Percentiles rank a stretch among this genome's conserved stretches.
Conservation (phyloP, 2,888 invertebrate species). For the Tetranychus piercei region DNA sequence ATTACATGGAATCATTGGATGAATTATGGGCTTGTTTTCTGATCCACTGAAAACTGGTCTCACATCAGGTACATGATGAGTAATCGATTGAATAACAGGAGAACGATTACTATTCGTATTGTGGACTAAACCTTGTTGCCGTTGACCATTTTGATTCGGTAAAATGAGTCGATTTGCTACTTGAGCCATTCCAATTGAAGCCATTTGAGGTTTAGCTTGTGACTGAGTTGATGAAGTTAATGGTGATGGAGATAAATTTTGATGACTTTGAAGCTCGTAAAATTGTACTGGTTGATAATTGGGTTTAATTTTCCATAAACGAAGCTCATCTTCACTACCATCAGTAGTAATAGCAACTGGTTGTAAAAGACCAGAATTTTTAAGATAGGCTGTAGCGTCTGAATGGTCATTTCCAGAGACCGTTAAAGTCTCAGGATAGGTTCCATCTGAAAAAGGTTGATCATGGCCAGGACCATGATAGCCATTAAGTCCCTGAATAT, state of each 20-base stretch:
- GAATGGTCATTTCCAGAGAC: background rate
- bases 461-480: constrained; percentile 2
- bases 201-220: background rate
- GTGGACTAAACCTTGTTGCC: background rate
- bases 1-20: background rate
- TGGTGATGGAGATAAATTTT: background rate
- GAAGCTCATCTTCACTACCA: background rate
- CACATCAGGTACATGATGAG: background rate
- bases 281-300: background rate
- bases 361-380: background rate
- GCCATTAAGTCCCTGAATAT: constrained; percentile 4
- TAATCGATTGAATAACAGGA: background rate
- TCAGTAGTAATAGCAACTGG: background rate
- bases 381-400: background rate
- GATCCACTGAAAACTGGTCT: background rate
- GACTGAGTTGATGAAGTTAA: background rate
- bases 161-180: background rate
- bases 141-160: background rate
- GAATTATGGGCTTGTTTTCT: background rate
- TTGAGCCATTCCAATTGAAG: background rate
- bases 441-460: constrained; percentile 8
- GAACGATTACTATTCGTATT: background rate
- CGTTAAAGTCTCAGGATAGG: background rate
- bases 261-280: background rate
- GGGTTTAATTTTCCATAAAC: background rate